A percentile compares a stretch with the other conserved stretches of the same genome.
These are phyloP conservation scores for Alviniconcha marisindica DNA, from an alignment of 1,140 invertebrate species.

Conservation along the genomic window DNA sequence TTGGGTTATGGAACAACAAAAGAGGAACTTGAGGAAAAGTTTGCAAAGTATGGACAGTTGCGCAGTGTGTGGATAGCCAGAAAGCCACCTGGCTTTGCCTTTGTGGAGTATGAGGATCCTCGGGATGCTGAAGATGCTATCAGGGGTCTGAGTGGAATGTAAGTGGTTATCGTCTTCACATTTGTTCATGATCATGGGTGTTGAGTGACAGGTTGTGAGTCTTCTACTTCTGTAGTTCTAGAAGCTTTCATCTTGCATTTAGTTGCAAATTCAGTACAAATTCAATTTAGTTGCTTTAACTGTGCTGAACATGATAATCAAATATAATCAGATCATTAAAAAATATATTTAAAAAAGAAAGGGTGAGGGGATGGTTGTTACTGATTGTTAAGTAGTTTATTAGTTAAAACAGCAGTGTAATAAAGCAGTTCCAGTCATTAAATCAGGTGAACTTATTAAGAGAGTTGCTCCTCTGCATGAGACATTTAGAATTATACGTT, in stretches of 20 bases:
- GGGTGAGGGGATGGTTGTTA: no score
- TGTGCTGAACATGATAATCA: neutral
- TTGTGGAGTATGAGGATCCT: constrained; percentile 97
- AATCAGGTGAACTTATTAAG: no score
- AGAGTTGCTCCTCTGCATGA: no score
- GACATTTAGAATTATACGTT: no score
- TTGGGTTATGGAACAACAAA: constrained; percentile 77
- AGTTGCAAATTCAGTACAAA: neutral
- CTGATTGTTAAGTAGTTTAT: no score
- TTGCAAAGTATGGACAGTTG: constrained; percentile 90
- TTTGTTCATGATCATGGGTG: neutral
- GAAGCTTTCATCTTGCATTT: neutral
- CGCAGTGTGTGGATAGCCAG: constrained; percentile 96
- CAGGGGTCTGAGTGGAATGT: constrained; percentile 91
- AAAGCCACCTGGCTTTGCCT: constrained; percentile 90
- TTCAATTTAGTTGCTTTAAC: neutral
- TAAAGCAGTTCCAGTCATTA: no score
- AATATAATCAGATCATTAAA: no score
- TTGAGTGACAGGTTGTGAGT: neutral
- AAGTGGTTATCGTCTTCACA: constrained; percentile 50
- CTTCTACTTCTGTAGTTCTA: no score
- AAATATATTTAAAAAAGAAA: no score
- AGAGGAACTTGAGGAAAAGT: constrained; percentile 70
- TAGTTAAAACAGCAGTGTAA: no score
- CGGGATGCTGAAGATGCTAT: constrained; percentile 96